phyloP scores from a whole-genome alignment of 2,113 vertebrate genomes.

The Macquaria australasica region DNA sequence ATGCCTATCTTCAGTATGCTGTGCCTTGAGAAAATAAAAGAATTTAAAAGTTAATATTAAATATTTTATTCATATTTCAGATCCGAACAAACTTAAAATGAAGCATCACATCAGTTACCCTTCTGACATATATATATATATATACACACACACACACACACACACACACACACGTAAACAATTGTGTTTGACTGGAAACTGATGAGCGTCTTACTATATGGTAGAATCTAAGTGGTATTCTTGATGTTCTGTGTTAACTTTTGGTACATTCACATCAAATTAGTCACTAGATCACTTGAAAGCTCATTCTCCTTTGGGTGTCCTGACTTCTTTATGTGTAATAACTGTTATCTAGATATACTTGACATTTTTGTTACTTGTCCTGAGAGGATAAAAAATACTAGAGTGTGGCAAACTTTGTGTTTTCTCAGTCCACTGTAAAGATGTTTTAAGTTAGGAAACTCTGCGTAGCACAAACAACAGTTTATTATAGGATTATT shows the following conservation, averaged over 20 bases:
- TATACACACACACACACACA: background rate
- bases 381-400: constrained; percentile 16
- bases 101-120: constrained; percentile 1
- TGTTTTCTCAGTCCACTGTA: constrained; percentile 14
- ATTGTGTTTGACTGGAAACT: constrained; percentile 25
- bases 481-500: background rate
- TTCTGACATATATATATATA: background rate
- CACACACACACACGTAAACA: background rate
- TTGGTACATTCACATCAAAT: constrained; percentile 25
- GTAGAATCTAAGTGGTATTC: constrained; percentile 21
- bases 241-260: constrained; percentile 36
- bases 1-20: constrained; percentile 59
- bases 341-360: constrained; percentile 32
- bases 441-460: constrained; percentile 1
- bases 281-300: constrained; percentile 32
- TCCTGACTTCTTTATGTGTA: constrained; percentile 20
- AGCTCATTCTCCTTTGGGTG: background rate
- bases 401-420: background rate
- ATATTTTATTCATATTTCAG: constrained; percentile 43
- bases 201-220: constrained; percentile 11
- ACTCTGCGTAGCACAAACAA: background rate
- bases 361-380: constrained; percentile 42
- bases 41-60: constrained; percentile 5
- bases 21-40: constrained; percentile 62
- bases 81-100: constrained; percentile 23